Conservation (phyloP, 1,140 invertebrate species). For the Aethina tumida region DNA sequence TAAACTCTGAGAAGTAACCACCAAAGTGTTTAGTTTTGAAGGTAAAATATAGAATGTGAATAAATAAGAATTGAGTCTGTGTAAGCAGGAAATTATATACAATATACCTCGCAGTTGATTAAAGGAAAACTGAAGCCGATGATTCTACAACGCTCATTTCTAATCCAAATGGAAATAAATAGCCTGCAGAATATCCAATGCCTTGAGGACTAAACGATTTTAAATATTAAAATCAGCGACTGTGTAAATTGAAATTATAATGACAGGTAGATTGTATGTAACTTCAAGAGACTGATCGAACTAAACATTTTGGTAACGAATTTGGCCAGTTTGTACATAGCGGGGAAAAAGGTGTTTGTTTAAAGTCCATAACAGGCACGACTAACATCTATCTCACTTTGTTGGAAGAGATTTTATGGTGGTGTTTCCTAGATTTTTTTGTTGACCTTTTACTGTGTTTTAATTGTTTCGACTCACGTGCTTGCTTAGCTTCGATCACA, state of each 20-base stretch:
- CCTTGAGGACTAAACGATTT: too few relatives aligned
- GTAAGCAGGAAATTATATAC: constrained; percentile 9
- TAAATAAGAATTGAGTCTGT: background rate
- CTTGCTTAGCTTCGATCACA: constrained; percentile 52
- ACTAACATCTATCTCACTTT: constrained; percentile 6
- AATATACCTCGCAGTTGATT: background rate
- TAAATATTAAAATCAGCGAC: background rate
- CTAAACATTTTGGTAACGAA: constrained; percentile 5
- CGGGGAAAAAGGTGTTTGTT: constrained; percentile 6
- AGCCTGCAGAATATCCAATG: too few relatives aligned
- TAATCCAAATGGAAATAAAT: too few relatives aligned
- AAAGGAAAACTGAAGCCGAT: too few relatives aligned
- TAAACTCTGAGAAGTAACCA: too few relatives aligned
- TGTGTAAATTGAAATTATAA: background rate
- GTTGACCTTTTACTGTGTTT: constrained; percentile 32
- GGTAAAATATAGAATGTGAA: background rate
- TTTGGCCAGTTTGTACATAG: constrained; percentile 9
- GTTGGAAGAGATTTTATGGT: constrained; percentile 16
- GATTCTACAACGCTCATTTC: too few relatives aligned
- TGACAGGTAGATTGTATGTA: constrained; percentile 1
- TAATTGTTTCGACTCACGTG: constrained; percentile 75
- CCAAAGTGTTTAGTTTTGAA: constrained; percentile 1
- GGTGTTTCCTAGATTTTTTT: constrained; percentile 47
- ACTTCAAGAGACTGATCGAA: constrained; percentile 6
- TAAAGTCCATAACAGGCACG: constrained; percentile 12